These are phyloP conservation scores for Atlantisia rogersi DNA, from an alignment of 2,113 vertebrate species.

Conservation along the genomic window DNA sequence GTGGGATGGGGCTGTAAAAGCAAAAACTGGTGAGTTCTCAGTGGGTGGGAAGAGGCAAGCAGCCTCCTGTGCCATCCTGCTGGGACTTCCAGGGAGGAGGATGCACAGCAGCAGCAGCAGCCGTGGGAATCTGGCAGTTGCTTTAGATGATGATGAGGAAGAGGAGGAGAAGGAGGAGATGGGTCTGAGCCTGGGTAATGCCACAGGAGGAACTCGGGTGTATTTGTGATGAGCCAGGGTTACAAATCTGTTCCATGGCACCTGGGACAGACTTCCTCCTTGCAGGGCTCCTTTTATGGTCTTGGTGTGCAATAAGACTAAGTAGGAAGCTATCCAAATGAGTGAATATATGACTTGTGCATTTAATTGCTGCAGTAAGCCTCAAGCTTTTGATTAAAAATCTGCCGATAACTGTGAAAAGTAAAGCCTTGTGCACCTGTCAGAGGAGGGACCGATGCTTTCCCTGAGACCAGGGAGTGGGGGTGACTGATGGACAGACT, in stretches of 20 bases:
- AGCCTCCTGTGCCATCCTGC: background rate
- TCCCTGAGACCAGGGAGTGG: background rate
- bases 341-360: background rate
- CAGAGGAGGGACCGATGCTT: background rate
- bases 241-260: background rate
- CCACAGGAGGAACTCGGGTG: background rate
- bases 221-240: background rate
- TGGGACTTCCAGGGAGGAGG: background rate
- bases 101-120: background rate
- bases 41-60: background rate
- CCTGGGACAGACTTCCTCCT: background rate
- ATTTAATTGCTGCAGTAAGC: background rate
- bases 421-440: background rate
- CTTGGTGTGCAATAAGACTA: background rate
- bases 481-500: background rate
- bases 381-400: slow-evolving; percentile 7
- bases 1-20: background rate
- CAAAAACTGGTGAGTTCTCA: background rate
- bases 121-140: background rate
- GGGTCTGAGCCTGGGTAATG: background rate
- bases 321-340: background rate
- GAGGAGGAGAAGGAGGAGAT: background rate
- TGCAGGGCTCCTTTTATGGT: background rate
- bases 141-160: background rate
- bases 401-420: background rate